Percentiles rank a stretch among this genome's conserved stretches.
Conservation (phyloP, 2,797 vertebrate genomes). For the Argyrosomus regius region DNA sequence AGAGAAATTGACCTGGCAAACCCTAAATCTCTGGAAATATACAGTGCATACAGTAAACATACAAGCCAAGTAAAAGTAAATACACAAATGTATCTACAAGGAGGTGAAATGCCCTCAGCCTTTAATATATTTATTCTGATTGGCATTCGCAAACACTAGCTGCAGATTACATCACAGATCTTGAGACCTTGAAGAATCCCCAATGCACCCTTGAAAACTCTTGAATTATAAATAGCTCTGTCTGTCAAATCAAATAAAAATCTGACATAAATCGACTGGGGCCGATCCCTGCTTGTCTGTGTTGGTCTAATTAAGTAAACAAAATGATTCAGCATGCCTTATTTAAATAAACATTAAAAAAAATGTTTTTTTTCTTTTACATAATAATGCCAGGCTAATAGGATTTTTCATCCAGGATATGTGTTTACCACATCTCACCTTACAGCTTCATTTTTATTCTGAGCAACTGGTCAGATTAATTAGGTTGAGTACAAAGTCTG, state of each 20-base stretch:
- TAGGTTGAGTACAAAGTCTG: conserved; percentile 51
- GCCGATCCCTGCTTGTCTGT: conserved; percentile 16
- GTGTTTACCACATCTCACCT: conserved; percentile 11
- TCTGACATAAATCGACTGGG: conserved; percentile 15
- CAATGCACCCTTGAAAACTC: conserved; percentile 28
- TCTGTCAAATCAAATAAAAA: conserved; percentile 47
- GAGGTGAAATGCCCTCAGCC: neutral
- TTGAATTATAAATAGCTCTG: conserved; percentile 48
- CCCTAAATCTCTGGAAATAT: neutral
- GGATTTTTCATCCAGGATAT: conserved; percentile 1
- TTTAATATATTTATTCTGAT: conserved; percentile 1
- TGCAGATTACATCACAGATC: conserved; percentile 31
- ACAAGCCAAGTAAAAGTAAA: neutral
- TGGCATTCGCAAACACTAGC: neutral
- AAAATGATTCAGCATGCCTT: conserved; percentile 11
- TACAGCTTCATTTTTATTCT: conserved; percentile 42
- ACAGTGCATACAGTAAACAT: neutral
- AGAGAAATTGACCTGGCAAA: neutral
- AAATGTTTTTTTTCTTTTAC: neutral
- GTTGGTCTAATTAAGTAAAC: conserved; percentile 45
- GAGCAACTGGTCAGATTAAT: conserved; percentile 61
- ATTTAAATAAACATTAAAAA: conserved; percentile 1
- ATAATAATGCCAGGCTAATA: neutral
- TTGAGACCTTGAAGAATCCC: conserved; percentile 39
- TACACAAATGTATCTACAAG: neutral